Conservation (phyloP, 2,113 vertebrate species). For the Rousettus leschenaultii region DNA sequence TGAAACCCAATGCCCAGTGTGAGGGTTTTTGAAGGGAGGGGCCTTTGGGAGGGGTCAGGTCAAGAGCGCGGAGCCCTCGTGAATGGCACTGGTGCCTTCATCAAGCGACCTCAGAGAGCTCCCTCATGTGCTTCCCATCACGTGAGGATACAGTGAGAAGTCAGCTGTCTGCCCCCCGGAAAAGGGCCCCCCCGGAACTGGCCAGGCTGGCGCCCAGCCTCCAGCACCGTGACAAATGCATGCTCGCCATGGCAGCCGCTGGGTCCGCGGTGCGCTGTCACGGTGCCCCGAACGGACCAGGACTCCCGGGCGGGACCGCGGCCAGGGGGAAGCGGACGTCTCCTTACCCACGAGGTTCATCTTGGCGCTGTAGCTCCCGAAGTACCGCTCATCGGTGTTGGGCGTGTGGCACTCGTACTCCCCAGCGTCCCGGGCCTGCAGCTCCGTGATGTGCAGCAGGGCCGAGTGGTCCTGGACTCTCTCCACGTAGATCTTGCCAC, state of each 20-base stretch:
- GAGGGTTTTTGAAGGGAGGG: not conserved
- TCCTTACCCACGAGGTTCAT: slow-evolving; percentile 92
- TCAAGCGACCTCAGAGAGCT: not conserved
- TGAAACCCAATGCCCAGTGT: not conserved
- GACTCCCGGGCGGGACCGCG: not conserved
- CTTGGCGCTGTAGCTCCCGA: slow-evolving; percentile 87
- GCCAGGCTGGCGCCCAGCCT: not conserved
- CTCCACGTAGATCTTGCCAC: slow-evolving; percentile 92
- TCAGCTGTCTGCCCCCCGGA: not conserved
- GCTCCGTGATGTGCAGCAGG: slow-evolving; percentile 91
- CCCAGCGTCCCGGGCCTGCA: slow-evolving; percentile 89
- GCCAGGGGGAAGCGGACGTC: rapidly evolving
- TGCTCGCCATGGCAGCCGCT: rapidly evolving
- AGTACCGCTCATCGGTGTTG: slow-evolving; percentile 68
- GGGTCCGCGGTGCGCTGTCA: not conserved
- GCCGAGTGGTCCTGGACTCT: slow-evolving; percentile 85
- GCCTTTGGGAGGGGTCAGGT: not conserved
- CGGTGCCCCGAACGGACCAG: rapidly evolving
- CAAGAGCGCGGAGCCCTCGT: not conserved
- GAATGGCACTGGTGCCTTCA: not conserved
- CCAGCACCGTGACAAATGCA: not conserved
- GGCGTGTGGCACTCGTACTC: slow-evolving; percentile 87
- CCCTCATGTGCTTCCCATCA: not conserved
- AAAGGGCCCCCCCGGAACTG: not conserved
- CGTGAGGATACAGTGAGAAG: rapidly evolving